These are phyloP conservation scores for Periophthalmus modestus DNA, from an alignment of 2,113 vertebrate genomes.

Conservation along the genomic window DNA sequence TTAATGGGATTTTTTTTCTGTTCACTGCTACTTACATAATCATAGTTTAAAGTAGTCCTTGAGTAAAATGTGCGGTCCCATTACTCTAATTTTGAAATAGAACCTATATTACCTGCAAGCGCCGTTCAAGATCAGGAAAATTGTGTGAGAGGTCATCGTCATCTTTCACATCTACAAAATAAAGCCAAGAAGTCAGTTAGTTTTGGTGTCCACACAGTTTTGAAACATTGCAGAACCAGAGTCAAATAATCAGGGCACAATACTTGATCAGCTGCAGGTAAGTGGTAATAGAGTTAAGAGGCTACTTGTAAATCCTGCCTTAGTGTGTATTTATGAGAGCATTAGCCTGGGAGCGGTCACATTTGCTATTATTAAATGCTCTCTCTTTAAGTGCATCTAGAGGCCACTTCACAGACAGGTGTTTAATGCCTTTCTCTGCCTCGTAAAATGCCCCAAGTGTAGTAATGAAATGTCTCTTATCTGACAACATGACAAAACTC, in stretches of 20 bases:
- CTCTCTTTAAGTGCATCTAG: not conserved
- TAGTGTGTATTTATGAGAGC: not conserved
- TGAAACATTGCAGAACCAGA: not conserved
- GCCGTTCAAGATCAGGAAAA: slow-evolving; percentile 70
- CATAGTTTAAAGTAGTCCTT: not conserved
- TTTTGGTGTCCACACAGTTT: not conserved
- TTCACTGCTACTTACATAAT: too few species aligned
- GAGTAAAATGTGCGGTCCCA: not conserved
- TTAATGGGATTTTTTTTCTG: too few species aligned
- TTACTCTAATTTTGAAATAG: not conserved
- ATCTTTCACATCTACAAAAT: slow-evolving; percentile 64
- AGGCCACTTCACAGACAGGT: slow-evolving; percentile 8
- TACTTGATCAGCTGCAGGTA: not conserved
- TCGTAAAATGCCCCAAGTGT: slow-evolving; percentile 40
- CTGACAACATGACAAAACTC: slow-evolving; percentile 28
- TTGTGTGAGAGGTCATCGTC: slow-evolving; percentile 50
- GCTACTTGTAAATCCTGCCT: not conserved
- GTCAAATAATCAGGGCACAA: not conserved
- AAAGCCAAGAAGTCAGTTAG: slow-evolving; percentile 16
- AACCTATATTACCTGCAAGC: slow-evolving; percentile 59
- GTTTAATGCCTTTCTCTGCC: slow-evolving; percentile 22
- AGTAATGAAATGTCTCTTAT: slow-evolving; percentile 38
- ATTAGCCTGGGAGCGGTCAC: not conserved
- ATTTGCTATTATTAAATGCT: slow-evolving; percentile 9
- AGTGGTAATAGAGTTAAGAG: not conserved